These are phyloP conservation scores for Cairina moschata DNA, from an alignment of 2,113 vertebrate genomes.

Conservation along the genomic window DNA sequence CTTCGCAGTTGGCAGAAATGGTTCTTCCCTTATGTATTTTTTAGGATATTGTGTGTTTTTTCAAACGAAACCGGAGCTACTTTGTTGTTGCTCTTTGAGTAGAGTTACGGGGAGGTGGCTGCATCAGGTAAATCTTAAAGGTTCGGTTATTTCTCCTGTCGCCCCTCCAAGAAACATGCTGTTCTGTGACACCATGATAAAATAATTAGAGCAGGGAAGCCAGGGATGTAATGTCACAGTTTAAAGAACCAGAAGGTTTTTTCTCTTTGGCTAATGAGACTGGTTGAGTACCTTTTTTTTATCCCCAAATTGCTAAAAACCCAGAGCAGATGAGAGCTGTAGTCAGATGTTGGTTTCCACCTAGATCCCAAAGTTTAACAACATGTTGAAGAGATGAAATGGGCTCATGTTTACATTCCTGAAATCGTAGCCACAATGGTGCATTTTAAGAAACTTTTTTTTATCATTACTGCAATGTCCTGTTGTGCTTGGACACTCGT, in stretches of 20 bases:
- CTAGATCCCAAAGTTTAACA: background rate
- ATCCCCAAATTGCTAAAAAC: background rate
- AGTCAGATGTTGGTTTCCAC: background rate
- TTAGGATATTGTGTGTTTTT: background rate
- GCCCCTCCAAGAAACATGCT: background rate
- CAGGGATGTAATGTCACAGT: fast-evolving
- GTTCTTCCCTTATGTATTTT: background rate
- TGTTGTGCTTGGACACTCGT: background rate
- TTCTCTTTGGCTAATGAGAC: background rate
- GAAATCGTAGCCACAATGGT: background rate
- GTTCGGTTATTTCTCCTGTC: background rate
- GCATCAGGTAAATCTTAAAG: background rate
- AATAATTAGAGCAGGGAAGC: background rate
- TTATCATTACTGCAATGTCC: background rate
- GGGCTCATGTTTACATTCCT: background rate
- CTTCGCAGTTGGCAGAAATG: background rate
- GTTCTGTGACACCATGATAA: background rate
- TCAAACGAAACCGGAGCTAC: background rate
- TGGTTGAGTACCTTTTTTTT: background rate
- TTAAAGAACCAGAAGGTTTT: background rate
- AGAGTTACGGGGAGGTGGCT: background rate
- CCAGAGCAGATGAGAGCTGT: background rate
- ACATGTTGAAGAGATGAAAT: background rate
- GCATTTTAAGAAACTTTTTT: background rate
- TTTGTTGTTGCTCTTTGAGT: background rate